Conservation (phyloP, 2,797 vertebrate genomes). For the Pempheris klunzingeri region DNA sequence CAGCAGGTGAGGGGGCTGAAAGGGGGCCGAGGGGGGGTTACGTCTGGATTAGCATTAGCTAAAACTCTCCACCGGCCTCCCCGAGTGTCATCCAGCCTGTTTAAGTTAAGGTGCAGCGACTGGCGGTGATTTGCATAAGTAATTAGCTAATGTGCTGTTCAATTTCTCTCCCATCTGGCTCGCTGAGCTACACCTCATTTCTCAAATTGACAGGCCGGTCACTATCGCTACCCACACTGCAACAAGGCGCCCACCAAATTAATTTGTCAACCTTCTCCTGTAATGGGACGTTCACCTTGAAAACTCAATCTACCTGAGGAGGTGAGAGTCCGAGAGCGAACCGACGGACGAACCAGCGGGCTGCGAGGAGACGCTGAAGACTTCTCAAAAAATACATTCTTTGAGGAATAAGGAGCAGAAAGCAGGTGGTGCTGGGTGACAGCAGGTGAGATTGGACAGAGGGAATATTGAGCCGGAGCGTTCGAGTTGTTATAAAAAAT, state of each 20-base stretch:
- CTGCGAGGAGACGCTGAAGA: conserved; percentile 32
- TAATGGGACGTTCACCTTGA: conserved; percentile 89
- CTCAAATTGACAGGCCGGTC: conserved; percentile 88
- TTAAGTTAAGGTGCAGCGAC: conserved; percentile 84
- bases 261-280: conserved; percentile 88
- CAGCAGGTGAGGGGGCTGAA: conserved; percentile 40
- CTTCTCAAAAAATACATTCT: conserved; percentile 56
- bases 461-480: neutral
- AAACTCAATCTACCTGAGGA: conserved; percentile 88
- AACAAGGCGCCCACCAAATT: conserved; percentile 86
- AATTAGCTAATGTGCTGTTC: conserved; percentile 89
- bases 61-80: conserved; percentile 77
- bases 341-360: neutral
- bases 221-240: conserved; percentile 85
- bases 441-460: conserved; percentile 56
- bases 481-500: conserved; percentile 16
- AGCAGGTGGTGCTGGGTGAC: conserved; percentile 35
- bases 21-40: neutral
- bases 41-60: conserved; percentile 81
- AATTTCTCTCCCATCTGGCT: conserved; percentile 87
- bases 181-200: conserved; percentile 82
- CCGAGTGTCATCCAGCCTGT: conserved; percentile 80
- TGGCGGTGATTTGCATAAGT: conserved; percentile 86
- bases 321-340: conserved; percentile 57
- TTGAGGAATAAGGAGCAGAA: conserved; percentile 41